A percentile compares a stretch with the other conserved stretches of the same genome.
These are phyloP conservation scores for Eulemur mongoz DNA, from an alignment of 2,797 vertebrate genomes.

Conservation along the genomic window DNA sequence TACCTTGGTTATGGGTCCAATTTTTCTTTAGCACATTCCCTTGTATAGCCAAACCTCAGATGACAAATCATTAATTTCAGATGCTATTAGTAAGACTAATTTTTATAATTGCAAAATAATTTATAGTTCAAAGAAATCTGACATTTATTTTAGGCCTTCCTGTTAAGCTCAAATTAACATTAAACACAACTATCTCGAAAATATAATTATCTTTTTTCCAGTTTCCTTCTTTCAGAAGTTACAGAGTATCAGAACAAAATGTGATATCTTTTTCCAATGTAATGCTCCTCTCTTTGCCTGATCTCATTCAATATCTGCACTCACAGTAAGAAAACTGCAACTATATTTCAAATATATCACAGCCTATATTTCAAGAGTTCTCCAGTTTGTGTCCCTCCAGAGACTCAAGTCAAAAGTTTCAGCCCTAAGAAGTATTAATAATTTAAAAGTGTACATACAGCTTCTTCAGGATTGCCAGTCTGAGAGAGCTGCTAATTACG, in stretches of 20 bases:
- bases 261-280: background rate
- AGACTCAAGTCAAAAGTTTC: background rate
- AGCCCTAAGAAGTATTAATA: background rate
- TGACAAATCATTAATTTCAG: slow-evolving; percentile 3
- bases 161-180: background rate
- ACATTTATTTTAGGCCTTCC: background rate
- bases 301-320: background rate
- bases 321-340: background rate
- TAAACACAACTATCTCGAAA: slow-evolving; percentile 14
- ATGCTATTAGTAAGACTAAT: background rate
- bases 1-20: background rate
- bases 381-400: background rate
- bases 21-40: background rate
- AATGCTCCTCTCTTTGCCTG: background rate
- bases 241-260: background rate
- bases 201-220: background rate
- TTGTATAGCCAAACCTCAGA: background rate
- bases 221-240: background rate
- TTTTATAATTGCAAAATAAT: slow-evolving; percentile 48
- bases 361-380: background rate
- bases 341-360: background rate
- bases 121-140: background rate
- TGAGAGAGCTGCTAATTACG: background rate
- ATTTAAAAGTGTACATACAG: background rate
- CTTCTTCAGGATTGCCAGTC: background rate